Conservation (phyloP, 2,113 vertebrate species). For the Planiliza haematocheilus region DNA sequence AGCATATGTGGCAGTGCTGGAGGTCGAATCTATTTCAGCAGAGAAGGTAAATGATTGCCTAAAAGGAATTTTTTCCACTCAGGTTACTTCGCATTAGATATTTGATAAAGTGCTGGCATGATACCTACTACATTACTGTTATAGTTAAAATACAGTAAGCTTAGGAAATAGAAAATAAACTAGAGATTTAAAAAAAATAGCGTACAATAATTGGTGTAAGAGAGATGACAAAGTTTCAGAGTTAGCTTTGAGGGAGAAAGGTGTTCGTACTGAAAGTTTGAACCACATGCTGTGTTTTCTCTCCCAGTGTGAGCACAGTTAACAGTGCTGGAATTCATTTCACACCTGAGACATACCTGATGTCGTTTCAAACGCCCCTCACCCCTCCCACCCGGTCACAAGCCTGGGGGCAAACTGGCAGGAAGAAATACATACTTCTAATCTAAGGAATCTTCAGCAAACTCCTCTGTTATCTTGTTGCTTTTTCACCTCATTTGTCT, state of each 20-base stretch:
- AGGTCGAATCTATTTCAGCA: constrained; percentile 57
- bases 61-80: constrained; percentile 27
- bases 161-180: neutral
- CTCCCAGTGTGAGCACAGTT: constrained; percentile 32
- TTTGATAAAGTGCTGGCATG: neutral
- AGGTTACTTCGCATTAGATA: constrained; percentile 7
- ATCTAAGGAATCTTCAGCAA: constrained; percentile 24
- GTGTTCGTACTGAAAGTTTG: constrained; percentile 19
- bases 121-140: neutral
- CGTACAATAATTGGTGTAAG: neutral
- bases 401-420: constrained; percentile 49
- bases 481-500: constrained; percentile 9
- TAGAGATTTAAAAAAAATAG: neutral
- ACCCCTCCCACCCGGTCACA: constrained; percentile 19
- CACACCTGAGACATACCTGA: constrained; percentile 52
- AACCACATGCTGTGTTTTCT: constrained; percentile 19
- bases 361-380: constrained; percentile 35
- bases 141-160: neutral
- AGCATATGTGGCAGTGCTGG: constrained; percentile 64
- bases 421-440: constrained; percentile 23
- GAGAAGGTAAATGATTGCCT: constrained; percentile 36
- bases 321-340: constrained; percentile 54
- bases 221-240: neutral
- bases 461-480: constrained; percentile 15
- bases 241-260: constrained; percentile 16